Conservation (phyloP, 2,888 invertebrate species). For the Hecatera dysodea region DNA sequence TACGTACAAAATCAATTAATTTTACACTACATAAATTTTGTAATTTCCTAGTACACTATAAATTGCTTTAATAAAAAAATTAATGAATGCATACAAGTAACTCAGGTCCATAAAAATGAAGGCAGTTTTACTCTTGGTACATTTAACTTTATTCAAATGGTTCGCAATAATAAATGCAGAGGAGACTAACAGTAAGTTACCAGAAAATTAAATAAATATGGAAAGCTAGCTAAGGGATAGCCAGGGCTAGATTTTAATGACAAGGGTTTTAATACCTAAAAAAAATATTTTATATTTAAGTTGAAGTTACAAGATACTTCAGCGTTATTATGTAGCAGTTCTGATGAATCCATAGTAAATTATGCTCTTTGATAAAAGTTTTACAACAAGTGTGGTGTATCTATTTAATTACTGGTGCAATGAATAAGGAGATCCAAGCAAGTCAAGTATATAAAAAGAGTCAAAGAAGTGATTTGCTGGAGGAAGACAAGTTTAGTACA, state of each 20-base stretch:
- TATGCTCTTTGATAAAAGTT: too few relatives aligned
- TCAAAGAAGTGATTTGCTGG: too few relatives aligned
- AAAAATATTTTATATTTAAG: neutral
- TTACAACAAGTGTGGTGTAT: too few relatives aligned
- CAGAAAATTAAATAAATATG: neutral
- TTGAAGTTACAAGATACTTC: too few relatives aligned
- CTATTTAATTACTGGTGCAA: too few relatives aligned
- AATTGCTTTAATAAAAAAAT: neutral
- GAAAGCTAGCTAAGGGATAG: neutral
- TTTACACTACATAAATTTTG: conserved; percentile 35
- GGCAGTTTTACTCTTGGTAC: conserved; percentile 14
- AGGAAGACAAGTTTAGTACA: too few relatives aligned
- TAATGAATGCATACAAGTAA: neutral
- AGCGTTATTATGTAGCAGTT: too few relatives aligned
- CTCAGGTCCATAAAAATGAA: conserved; percentile 42
- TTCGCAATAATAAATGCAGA: conserved; percentile 16
- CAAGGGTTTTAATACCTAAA: neutral
- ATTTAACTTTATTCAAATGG: conserved; percentile 40
- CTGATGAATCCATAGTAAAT: too few relatives aligned
- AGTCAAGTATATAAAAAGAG: too few relatives aligned
- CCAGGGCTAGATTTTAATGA: neutral
- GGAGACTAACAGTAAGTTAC: conserved; percentile 39
- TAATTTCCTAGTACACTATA: conserved; percentile 11
- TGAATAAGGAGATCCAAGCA: too few relatives aligned
- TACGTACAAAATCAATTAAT: conserved; percentile 13